Conservation (phyloP, 2,797 vertebrate genomes). For the Galagoides demidoff region DNA sequence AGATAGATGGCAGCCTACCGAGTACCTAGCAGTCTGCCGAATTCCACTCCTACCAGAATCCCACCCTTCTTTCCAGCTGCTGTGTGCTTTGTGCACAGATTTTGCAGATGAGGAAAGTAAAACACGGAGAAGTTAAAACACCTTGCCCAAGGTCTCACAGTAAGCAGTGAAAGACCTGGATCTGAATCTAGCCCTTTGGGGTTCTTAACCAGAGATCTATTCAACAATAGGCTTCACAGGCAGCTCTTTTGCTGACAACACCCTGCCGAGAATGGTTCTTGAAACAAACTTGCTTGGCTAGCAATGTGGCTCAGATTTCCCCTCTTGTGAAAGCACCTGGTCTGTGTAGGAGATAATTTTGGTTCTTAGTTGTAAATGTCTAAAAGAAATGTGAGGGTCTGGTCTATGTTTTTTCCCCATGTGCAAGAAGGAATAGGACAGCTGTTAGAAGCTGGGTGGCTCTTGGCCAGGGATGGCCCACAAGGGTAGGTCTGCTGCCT, state of each 20-base stretch:
- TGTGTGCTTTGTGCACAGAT: background rate
- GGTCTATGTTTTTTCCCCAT: background rate
- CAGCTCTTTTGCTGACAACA: background rate
- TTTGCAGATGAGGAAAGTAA: background rate
- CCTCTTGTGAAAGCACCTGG: background rate
- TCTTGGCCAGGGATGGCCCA: background rate
- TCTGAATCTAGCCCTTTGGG: background rate
- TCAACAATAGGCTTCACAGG: background rate
- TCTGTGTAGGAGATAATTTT: background rate
- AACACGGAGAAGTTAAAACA: background rate
- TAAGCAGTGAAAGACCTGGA: background rate
- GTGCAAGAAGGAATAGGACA: background rate
- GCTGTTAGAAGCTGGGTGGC: background rate
- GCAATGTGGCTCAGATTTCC: background rate
- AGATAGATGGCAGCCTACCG: background rate
- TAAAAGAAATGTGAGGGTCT: background rate
- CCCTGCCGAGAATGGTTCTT: background rate
- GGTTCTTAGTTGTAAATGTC: background rate
- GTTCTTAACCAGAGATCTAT: background rate
- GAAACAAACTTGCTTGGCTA: background rate
- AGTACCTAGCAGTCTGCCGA: too few species aligned
- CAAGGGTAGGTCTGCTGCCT: background rate
- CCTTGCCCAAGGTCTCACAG: background rate
- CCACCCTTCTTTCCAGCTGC: background rate
- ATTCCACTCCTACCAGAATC: accelerated